Base-by-base conservation (phyloP, 2,888 invertebrate species). In the Galeopsomyia nigrocyanea region DNA sequence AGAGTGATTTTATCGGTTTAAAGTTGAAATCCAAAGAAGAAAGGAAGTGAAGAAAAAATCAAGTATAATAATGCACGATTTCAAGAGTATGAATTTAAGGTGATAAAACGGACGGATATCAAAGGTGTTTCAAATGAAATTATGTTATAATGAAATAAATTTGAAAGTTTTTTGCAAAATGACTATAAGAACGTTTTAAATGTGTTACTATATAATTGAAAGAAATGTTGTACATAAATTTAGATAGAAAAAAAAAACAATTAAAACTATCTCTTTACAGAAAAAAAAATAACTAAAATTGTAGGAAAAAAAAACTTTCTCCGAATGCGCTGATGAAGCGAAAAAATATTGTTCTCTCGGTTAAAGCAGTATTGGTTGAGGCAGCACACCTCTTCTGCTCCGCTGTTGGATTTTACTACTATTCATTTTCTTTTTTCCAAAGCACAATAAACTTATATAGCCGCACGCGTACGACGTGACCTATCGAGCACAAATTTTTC, bases 391-490 rank as follows among this genome's bases (percentile, higher is more conserved):
- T 71, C 58, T 74, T 79, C 76, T 77, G 77, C 78, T 79, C 60
- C 73, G 79, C 78, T 82, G 81, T 77, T 78, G 77, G 77, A 76
- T 79, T 80, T 79, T 76, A 77, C 75, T 79, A 78, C 74, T 68
- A 62, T 77, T 78, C 16, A 17, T 17, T 51, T 51, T 51, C n/a
- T 16, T 51, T 67, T 75, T 72, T 76, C 26, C 65, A 78, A 78
- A 81, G 82, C 83, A 82, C 82, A 82, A 82, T 79, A 69, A 76
- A 74, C 21, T 58, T 47, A 50, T 56, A 65, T 22, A 66, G 71
- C 57, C 64, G 68, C 64, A 51, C 47, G 65, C 65, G 56, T 61
- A 64, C 21, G 55, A 70, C 71, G 74, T 63, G 68, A 71, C 62
- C 51, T 68, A 57, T 65, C 68, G 49, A 75, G 75, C 71, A 75